Evolutionary conservation across 2,888 invertebrate species (phyloP).

Genomic region (Scaptomyza reducta): DNA sequence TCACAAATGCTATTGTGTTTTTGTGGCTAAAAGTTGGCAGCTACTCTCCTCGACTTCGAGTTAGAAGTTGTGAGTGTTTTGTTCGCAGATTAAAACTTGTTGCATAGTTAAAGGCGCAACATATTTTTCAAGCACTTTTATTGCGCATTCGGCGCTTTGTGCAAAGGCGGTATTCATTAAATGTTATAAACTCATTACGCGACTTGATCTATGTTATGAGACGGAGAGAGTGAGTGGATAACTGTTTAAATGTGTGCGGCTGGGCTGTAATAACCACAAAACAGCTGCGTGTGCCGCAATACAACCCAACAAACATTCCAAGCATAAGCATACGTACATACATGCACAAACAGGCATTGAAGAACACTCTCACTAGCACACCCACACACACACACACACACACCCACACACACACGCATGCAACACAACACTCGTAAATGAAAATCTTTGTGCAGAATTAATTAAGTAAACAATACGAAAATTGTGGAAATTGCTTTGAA

Average conservation of each 20-base stretch:
- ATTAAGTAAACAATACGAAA: conserved; percentile 78
- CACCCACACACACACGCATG: conserved; percentile 2
- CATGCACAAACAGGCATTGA: conserved; percentile 12
- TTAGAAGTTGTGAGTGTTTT: not conserved
- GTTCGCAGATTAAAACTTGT: conserved; percentile 32
- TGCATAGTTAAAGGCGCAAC: conserved; percentile 43
- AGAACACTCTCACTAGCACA: too few species aligned
- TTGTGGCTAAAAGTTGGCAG: not conserved
- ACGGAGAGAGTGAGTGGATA: not conserved
- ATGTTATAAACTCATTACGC: conserved; percentile 75
- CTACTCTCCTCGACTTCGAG: not conserved
- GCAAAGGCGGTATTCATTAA: conserved; percentile 58
- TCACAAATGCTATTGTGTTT: not conserved
- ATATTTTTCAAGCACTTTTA: conserved; percentile 21
- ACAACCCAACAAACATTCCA: conserved; percentile 44
- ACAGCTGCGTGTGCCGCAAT: conserved; percentile 61
- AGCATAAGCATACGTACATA: conserved; percentile 26
- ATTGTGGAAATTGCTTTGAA: conserved; percentile 78
- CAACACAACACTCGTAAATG: conserved; percentile 53
- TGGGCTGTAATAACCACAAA: conserved; percentile 68
- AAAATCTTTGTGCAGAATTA: conserved; percentile 77
- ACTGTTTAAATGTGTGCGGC: conserved; percentile 25
- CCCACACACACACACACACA: conserved; percentile 16
- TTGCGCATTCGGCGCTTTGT: conserved; percentile 50
- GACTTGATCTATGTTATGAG: conserved; percentile 30